phyloP scores from a whole-genome alignment of 2,888 invertebrate genomes.

The Luperina nickerlii region DNA sequence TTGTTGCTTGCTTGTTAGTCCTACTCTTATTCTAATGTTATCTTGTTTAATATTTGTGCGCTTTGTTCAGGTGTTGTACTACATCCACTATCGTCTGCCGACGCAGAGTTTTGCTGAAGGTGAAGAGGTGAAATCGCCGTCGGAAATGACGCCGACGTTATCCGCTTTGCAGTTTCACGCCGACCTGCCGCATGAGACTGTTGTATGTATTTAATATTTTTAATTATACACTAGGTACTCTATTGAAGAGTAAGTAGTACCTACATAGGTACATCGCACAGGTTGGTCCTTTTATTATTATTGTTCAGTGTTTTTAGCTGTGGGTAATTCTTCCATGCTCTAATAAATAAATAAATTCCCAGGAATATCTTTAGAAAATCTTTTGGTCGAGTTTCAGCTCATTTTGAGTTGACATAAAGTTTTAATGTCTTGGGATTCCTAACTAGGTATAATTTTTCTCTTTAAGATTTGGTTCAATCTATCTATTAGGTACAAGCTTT shows the following conservation, averaged over 20 bases:
- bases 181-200: slow-evolving; percentile 96
- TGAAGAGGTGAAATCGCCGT: slow-evolving; percentile 89
- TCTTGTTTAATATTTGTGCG: neutral
- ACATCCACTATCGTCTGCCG: slow-evolving; percentile 94
- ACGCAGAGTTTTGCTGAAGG: slow-evolving; percentile 92
- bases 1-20: too few relatives aligned
- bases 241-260: neutral
- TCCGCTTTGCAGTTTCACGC: slow-evolving; percentile 97
- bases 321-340: neutral
- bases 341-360: neutral
- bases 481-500: neutral
- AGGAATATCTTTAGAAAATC: neutral
- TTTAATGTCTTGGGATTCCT: neutral
- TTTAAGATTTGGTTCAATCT: neutral
- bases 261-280: neutral
- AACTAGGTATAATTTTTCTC: neutral
- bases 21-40: neutral
- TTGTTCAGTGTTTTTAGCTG: neutral
- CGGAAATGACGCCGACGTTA: slow-evolving; percentile 92
- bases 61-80: slow-evolving; percentile 92
- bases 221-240: neutral
- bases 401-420: neutral
- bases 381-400: neutral
- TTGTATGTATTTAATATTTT: slow-evolving; percentile 58
- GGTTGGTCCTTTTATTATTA: neutral